These are phyloP conservation scores for Drosophila watanabei DNA, from an alignment of 1,140 invertebrate species.

Conservation along the genomic window DNA sequence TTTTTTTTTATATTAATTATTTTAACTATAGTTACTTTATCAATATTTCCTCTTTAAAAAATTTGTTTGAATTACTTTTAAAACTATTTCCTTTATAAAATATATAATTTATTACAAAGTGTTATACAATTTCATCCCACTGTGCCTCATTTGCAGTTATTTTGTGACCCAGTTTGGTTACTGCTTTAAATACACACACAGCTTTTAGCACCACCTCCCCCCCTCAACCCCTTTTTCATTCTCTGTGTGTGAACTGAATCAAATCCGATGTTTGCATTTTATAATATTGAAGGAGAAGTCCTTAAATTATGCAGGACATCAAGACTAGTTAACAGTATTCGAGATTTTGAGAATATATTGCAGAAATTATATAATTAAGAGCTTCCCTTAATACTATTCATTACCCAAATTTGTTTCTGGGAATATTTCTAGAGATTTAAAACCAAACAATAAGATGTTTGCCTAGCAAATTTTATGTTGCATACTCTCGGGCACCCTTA, in stretches of 20 bases:
- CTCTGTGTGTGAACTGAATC: constrained; percentile 8
- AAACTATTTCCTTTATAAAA: too few species aligned
- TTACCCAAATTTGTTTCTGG: too few species aligned
- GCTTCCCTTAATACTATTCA: too few species aligned
- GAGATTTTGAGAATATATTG: background rate
- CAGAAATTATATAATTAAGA: background rate
- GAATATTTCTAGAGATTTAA: background rate
- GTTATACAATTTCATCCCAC: constrained; percentile 16
- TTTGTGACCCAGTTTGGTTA: constrained; percentile 72
- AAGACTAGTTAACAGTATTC: constrained; percentile 8
- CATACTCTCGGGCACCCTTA: background rate
- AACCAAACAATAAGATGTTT: background rate
- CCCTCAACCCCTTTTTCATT: constrained; percentile 1
- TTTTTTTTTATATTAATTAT: background rate
- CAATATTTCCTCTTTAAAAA: background rate
- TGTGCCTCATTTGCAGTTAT: constrained; percentile 62
- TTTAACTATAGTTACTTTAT: background rate
- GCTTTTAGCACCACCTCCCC: constrained; percentile 1
- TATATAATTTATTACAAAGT: too few species aligned
- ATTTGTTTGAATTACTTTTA: background rate
- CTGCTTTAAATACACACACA: constrained; percentile 51
- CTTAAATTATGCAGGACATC: constrained; percentile 19
- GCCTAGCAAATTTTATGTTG: background rate
- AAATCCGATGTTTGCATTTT: constrained; percentile 27
- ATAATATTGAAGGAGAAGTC: constrained; percentile 14